A percentile compares a stretch with the other conserved stretches of the same genome.
Conservation (phyloP, 2,888 invertebrate genomes). For the Catotricha subobsoleta region DNA sequence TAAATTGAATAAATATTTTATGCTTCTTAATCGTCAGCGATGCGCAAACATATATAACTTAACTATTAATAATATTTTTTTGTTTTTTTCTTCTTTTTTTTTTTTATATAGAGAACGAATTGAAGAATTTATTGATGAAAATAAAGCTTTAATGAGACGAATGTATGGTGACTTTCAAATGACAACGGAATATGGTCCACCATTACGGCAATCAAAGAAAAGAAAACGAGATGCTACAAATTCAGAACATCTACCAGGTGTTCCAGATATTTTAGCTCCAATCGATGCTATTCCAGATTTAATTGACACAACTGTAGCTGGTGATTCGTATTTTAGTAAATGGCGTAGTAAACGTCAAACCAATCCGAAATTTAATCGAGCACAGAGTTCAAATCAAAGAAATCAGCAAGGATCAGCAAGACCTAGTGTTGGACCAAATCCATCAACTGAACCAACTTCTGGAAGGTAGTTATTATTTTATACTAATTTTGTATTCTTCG, state of each 20-base stretch:
- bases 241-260: constrained; percentile 30
- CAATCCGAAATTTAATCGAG: constrained; percentile 25
- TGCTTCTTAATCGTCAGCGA: no score
- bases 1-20: no score
- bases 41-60: no score
- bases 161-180: constrained; percentile 84
- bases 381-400: background rate
- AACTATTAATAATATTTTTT: constrained; percentile 29
- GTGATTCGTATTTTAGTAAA: constrained; percentile 36
- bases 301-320: constrained; percentile 13
- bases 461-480: constrained; percentile 18
- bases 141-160: constrained; percentile 79
- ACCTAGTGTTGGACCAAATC: constrained; percentile 8
- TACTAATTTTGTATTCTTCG: no score
- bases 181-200: constrained; percentile 36
- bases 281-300: background rate
- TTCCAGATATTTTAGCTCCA: constrained; percentile 37
- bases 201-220: constrained; percentile 30
- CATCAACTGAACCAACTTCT: constrained; percentile 12
- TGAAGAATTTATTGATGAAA: constrained; percentile 83
- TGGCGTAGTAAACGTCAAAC: constrained; percentile 36
- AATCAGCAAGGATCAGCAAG: background rate
- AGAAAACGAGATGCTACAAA: constrained; percentile 20
- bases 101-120: constrained; percentile 87
- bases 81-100: no score